Percentiles rank a stretch among this genome's conserved stretches.
Conservation (phyloP, 1,140 invertebrate species). For the Trachymyrmex cornetzi region DNA sequence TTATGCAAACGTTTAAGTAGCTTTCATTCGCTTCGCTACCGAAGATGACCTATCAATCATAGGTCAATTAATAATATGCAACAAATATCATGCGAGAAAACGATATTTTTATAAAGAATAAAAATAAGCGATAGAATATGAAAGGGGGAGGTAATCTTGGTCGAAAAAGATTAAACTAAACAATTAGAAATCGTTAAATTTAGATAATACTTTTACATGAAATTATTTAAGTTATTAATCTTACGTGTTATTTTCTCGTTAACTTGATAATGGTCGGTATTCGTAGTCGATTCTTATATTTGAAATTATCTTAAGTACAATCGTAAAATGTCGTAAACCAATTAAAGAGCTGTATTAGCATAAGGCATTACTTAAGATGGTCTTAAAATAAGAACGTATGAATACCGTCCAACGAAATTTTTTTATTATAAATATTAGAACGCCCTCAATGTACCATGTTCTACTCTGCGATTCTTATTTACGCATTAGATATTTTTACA, state of each 20-base stretch:
- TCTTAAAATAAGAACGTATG: neutral
- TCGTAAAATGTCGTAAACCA: too few relatives aligned
- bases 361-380: too few relatives aligned
- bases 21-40: conserved; percentile 26
- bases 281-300: too few relatives aligned
- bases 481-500: conserved; percentile 1
- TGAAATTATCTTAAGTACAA: too few relatives aligned
- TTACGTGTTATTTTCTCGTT: neutral
- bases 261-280: neutral
- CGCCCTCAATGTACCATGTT: neutral
- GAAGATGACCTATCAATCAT: conserved; percentile 1
- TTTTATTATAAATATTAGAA: neutral
- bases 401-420: neutral
- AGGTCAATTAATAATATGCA: conserved; percentile 27
- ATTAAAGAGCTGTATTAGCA: too few relatives aligned
- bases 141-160: neutral
- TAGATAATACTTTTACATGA: neutral
- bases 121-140: neutral
- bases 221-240: conserved; percentile 7
- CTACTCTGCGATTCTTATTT: neutral
- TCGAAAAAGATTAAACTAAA: conserved; percentile 14
- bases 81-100: conserved; percentile 30
- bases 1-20: conserved; percentile 7
- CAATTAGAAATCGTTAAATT: neutral
- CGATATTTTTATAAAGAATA: conserved; percentile 42